These are phyloP conservation scores for Chlorospingus semifuscus DNA, from an alignment of 2,797 vertebrate species.

Conservation along the genomic window DNA sequence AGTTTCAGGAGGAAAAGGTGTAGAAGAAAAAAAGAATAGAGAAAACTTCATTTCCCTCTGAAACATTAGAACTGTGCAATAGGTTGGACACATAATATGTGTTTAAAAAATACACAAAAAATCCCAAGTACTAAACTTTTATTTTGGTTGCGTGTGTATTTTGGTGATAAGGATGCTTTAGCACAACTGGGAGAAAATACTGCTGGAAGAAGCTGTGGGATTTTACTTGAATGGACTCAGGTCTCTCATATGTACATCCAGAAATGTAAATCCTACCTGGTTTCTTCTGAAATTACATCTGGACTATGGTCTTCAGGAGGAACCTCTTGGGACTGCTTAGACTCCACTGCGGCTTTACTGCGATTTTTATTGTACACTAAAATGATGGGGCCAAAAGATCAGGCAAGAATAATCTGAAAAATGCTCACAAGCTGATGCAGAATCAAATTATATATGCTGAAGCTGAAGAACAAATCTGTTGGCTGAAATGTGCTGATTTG, in stretches of 20 bases:
- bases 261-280: not conserved
- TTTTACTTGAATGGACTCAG: not conserved
- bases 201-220: not conserved
- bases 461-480: constrained; percentile 12
- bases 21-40: not conserved
- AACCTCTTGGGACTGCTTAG: not conserved
- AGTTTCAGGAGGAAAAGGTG: not conserved
- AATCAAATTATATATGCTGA: not conserved
- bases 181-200: not conserved
- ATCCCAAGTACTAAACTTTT: not conserved
- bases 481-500: constrained; percentile 31
- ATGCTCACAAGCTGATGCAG: not conserved
- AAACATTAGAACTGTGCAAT: not conserved
- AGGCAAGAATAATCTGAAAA: not conserved
- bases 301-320: not conserved
- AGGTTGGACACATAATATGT: not conserved
- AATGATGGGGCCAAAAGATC: not conserved
- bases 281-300: not conserved
- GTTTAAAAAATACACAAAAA: not conserved
- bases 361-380: not conserved
- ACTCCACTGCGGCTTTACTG: not conserved
- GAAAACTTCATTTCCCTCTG: not conserved
- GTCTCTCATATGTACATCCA: not conserved
- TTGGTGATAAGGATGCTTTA: not conserved
- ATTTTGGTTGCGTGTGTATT: not conserved